Base-by-base conservation (phyloP, 2,888 invertebrate genomes). In the Anagyrus pseudococci region DNA sequence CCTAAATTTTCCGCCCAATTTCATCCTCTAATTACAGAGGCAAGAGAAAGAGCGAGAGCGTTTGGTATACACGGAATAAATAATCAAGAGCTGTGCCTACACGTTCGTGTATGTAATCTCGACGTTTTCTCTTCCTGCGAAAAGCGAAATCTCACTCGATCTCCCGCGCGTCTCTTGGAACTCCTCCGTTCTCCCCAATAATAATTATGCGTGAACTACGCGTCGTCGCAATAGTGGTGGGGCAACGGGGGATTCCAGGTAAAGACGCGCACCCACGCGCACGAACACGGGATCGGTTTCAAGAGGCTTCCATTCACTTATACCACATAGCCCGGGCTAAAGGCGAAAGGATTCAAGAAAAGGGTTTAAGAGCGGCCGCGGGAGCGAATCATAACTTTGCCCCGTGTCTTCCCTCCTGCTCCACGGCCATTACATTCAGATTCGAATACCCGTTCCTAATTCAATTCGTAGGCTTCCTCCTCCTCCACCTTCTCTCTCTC, bases 141-240 rank as follows among this genome's bases (percentile, higher is more conserved):
- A n/a, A n/a, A n/a, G n/a, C n/a, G n/a, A n/a, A n/a, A n/a, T n/a
- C n/a, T n/a, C n/a, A n/a, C n/a, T n/a, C n/a, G n/a, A 1, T 13
- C 22, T 22, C 10, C 22, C 33, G 15, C 37, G 17, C 17, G 19
- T 23, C 6, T 4, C 23, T n/a, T n/a, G 22, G 13, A 22, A 22
- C 19, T n/a, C 56, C n/a, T 22, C 37, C 29, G n/a, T 15, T 15
- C 15, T 13, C 40, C 47, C 33, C 46, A 19, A 53, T 29, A 40
- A 50, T 58, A 58, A 58, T 58, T 58, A 58, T 41, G 52, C 19
- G 15, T 23, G 52, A n/a, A 25, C 41, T 3, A n/a, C 33, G 40
- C 20, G 29, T 15, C 15, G 29, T 37, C 22, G 37, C 29, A 26
- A 22, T 26, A 46, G 29, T 4, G 29, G 29, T 29, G 44, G 20